Evolutionary conservation across 2,888 invertebrate genomes (phyloP).

Genomic region (Archaeoteleia sp.): DNA sequence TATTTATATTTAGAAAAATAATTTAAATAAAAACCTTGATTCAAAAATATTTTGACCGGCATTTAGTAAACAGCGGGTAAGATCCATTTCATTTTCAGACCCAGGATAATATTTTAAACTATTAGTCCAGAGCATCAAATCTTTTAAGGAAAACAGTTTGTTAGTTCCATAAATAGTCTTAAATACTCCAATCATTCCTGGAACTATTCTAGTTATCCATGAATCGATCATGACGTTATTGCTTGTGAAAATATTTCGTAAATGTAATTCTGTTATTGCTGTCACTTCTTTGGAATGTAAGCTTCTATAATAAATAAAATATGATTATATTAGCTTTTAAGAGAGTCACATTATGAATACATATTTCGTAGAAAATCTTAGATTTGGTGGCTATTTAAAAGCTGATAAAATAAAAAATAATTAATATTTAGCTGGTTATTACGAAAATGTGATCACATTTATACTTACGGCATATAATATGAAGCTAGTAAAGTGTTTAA

Average conservation of each 20-base stretch:
- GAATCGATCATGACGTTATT: slow-evolving; percentile 56
- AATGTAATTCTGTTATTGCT: slow-evolving; percentile 65
- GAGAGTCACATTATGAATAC: slow-evolving; percentile 3
- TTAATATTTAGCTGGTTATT: too few relatives aligned
- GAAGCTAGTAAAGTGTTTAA: slow-evolving; percentile 66
- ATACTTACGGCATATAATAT: slow-evolving; percentile 64
- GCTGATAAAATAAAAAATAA: too few relatives aligned
- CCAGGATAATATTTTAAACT: slow-evolving; percentile 64
- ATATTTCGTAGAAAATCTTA: slow-evolving; percentile 9
- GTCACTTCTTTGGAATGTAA: slow-evolving; percentile 61
- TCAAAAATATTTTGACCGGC: slow-evolving; percentile 64
- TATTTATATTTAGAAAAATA: too few relatives aligned
- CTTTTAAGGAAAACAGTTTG: slow-evolving; percentile 56
- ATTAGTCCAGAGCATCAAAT: slow-evolving; percentile 67
- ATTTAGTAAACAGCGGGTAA: slow-evolving; percentile 62
- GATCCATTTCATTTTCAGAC: slow-evolving; percentile 57
- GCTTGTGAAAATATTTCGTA: slow-evolving; percentile 60
- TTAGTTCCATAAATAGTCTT: slow-evolving; percentile 52
- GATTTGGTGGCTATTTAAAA: too few relatives aligned
- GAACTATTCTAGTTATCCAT: slow-evolving; percentile 63
- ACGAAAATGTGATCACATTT: too few relatives aligned
- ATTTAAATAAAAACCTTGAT: slow-evolving; percentile 58
- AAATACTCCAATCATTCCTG: slow-evolving; percentile 63
- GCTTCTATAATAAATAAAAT: slow-evolving; percentile 51
- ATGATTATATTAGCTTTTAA: neutral